Evolutionary conservation across 1,140 invertebrate species (phyloP), one percentile per base, ranked within the genome.

Genomic region (Caenorhabditis brenneri): DNA sequence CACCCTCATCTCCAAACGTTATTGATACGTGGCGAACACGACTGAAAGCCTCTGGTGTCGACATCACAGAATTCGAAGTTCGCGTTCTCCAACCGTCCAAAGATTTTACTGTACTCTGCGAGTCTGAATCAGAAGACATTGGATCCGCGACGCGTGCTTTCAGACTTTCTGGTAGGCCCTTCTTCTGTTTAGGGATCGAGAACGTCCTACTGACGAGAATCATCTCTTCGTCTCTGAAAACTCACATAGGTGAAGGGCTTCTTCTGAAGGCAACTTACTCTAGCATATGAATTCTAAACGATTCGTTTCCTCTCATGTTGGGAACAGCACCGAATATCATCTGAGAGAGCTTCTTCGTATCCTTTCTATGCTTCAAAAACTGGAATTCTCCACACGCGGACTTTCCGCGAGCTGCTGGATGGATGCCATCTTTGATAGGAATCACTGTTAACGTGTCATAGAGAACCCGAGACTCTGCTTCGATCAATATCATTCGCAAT

Each of bases 401-500:
- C 5, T 42, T n/a, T n/a, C n/a, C n/a, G 24, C 0, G 55, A 55
- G 6, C n/a, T 31, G 24, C 2, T 24, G 49, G 27, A n/a, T 36
- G 48, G 5, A 9, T 27, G 3, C 78, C 78, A 19, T 39, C 3
- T 27, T 6, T 24, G 58, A 42, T 29, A 15, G 58, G 81, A n/a
- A 81, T 58, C 16, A 82, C 33, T 6, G 81, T 82, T 12, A 39
- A 15, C 22, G 81, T 46, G 46, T 82, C 81, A 33, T 69, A 82
- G 22, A 82, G 55, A 0, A 82, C 81, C 1, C 53, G 33, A 3
- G 81, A 74, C n/a, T 74, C 81, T n/a, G 53, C 22, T 19, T 82
- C 81, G 33, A 82, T 82, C 2, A 82, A 12, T 2, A 82, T n/a
- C 81, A 82, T 69, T 9, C 81, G 81, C 16, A 82, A 9, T 15